Percentiles rank a stretch among this genome's conserved stretches.
Conservation (phyloP, 2,797 vertebrate genomes). For the Margarornis squamiger region DNA sequence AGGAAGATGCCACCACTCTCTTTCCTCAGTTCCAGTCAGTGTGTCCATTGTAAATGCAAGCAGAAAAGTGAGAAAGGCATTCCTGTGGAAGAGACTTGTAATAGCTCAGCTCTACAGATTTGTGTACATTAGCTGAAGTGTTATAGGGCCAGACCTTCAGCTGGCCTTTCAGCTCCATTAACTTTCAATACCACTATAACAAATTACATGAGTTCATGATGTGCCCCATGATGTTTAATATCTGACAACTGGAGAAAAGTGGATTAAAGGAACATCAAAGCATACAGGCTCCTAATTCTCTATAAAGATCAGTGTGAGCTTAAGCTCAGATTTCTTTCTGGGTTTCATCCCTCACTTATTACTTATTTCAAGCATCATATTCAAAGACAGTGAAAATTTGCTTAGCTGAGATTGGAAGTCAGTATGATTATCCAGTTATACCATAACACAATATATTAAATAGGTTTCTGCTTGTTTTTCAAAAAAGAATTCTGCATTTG, state of each 20-base stretch:
- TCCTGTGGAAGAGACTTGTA: not conserved
- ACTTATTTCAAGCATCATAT: not conserved
- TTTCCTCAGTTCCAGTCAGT: not conserved
- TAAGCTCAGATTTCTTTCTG: not conserved
- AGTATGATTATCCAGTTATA: not conserved
- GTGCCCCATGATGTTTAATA: slow-evolving; percentile 24
- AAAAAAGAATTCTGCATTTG: not conserved
- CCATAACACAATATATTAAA: not conserved
- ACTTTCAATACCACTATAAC: not conserved
- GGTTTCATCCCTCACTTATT: not conserved
- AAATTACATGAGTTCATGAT: slow-evolving; percentile 3
- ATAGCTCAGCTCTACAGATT: not conserved
- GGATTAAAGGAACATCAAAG: slow-evolving; percentile 40
- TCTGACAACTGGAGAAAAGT: slow-evolving; percentile 12
- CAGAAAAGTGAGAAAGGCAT: not conserved
- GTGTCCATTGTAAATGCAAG: not conserved
- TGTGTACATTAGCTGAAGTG: not conserved
- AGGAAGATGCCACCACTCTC: not conserved
- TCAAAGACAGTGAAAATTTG: not conserved
- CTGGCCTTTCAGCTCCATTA: slow-evolving; percentile 37
- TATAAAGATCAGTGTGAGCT: not conserved
- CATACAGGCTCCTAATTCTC: not conserved
- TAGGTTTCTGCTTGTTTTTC: not conserved
- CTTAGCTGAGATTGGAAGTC: not conserved
- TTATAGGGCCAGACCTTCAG: not conserved